A percentile compares a stretch with the other conserved stretches of the same genome.
Conservation (phyloP, 1,140 invertebrate genomes). For the Diorhabda sublineata region DNA sequence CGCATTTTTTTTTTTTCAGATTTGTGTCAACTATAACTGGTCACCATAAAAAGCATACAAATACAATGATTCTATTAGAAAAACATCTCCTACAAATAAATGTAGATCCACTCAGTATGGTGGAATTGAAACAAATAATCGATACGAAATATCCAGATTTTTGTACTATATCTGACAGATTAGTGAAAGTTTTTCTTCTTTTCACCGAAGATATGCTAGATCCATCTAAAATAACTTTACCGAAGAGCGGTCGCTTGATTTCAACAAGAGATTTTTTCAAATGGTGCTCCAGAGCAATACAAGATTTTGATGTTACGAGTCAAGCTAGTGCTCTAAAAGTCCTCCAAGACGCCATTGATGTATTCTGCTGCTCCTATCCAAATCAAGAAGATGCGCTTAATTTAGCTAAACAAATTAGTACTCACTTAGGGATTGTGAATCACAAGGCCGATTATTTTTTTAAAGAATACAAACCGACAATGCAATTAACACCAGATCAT, state of each 20-base stretch:
- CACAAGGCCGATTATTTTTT: conserved; percentile 79
- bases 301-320: conserved; percentile 71
- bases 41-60: conserved; percentile 62
- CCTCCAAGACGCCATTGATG: conserved; percentile 86
- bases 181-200: conserved; percentile 80
- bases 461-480: conserved; percentile 71
- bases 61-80: conserved; percentile 62
- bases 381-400: conserved; percentile 59
- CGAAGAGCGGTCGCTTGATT: conserved; percentile 58
- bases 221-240: conserved; percentile 35
- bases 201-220: conserved; percentile 67
- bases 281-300: conserved; percentile 76
- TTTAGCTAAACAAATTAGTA: conserved; percentile 69
- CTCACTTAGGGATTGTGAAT: conserved; percentile 78
- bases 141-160: conserved; percentile 67
- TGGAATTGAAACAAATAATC: conserved; percentile 69
- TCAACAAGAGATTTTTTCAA: conserved; percentile 90
- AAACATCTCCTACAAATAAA: conserved; percentile 81
- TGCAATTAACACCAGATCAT: conserved; percentile 50
- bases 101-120: conserved; percentile 70
- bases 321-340: conserved; percentile 71
- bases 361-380: conserved; percentile 77
- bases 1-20: conserved; percentile 49
- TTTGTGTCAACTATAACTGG: conserved; percentile 54
- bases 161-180: conserved; percentile 67